phyloP scores from a whole-genome alignment of 2,888 invertebrate species.

The Nomada goodeniana region DNA sequence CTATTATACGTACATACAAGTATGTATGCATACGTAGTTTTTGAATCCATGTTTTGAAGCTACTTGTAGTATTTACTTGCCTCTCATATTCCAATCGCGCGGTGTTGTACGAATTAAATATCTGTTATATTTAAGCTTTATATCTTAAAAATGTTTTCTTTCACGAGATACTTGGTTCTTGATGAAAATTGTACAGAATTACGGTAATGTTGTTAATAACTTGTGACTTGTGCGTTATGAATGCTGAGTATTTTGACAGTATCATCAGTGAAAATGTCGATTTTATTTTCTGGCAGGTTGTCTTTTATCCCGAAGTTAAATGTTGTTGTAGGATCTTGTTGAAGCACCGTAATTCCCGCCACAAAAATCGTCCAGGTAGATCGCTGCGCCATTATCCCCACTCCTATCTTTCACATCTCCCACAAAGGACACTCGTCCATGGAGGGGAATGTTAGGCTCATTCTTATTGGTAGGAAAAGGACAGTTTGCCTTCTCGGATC shows the following conservation, averaged over 20 bases:
- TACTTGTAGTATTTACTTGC: too few relatives aligned
- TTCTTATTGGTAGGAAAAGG: constrained; percentile 66
- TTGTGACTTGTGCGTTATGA: neutral
- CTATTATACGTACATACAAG: neutral
- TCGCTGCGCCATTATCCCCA: constrained; percentile 81
- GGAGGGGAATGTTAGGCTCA: constrained; percentile 54
- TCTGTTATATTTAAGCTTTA: too few relatives aligned
- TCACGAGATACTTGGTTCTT: neutral
- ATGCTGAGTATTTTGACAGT: constrained; percentile 10
- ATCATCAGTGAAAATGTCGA: constrained; percentile 57
- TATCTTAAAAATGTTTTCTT: neutral
- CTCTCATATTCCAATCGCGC: too few relatives aligned
- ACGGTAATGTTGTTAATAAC: neutral
- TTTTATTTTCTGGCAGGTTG: constrained; percentile 71
- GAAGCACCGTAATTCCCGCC: constrained; percentile 80
- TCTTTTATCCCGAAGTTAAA: constrained; percentile 57
- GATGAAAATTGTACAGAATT: neutral
- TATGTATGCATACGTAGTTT: neutral
- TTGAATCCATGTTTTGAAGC: too few relatives aligned
- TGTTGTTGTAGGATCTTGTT: constrained; percentile 62
- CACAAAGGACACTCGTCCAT: constrained; percentile 65
- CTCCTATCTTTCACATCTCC: constrained; percentile 60
- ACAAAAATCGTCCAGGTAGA: constrained; percentile 83
- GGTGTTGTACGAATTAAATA: too few relatives aligned
- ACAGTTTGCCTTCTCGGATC: constrained; percentile 36